Base-by-base conservation (phyloP, 2,797 vertebrate genomes). In the Sebastes kiyomatsui region DNA sequence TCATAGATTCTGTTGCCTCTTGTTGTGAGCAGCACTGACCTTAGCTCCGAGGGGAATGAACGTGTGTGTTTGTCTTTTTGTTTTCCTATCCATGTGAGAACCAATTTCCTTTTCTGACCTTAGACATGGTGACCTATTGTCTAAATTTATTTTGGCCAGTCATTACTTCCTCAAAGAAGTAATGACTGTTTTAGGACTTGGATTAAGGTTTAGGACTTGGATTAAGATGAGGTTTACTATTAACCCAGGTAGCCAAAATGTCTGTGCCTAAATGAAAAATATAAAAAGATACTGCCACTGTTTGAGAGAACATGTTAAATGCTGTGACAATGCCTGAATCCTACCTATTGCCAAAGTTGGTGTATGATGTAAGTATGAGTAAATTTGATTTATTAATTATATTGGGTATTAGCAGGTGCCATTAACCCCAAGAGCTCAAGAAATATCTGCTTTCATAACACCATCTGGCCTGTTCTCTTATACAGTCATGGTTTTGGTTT, bases 1-100 rank as follows among this genome's bases (percentile, higher is more conserved):
- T 84, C 80, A 76, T 67, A 72, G 54, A 67, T 75, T 82, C 25
- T 66, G 73, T 78, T 38, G 59, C 62, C 77, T 81, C 33, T 70
- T 56, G 35, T 59, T 54, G 46, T 72, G 69, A 72, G 58, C 56
- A 68, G 55, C 32, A 16, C 62, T 69, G 77, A 78, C 74, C 74
- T 67, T 33, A 32, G 35, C 66, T 77, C 67, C 66, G 60, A 65
- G 54, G n/a, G 65, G 20, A 72, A 59, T 11, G 23, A 0, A 11
- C 80, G 30, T 62, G 20, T 52, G 35, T 69, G 67, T 67, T 32
- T 71, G 42, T 68, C 25, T 74, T 28, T 20, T 64, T 32, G 9
- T 67, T 67, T 66, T 75, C 10, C 67, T 42, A 11, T 55, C 42
- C 28, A 66, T 52, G 7, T 67, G 61, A 75, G 66, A 76, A 42